phyloP scores from a whole-genome alignment of 2,888 invertebrate species.

The Cryptus armator region DNA sequence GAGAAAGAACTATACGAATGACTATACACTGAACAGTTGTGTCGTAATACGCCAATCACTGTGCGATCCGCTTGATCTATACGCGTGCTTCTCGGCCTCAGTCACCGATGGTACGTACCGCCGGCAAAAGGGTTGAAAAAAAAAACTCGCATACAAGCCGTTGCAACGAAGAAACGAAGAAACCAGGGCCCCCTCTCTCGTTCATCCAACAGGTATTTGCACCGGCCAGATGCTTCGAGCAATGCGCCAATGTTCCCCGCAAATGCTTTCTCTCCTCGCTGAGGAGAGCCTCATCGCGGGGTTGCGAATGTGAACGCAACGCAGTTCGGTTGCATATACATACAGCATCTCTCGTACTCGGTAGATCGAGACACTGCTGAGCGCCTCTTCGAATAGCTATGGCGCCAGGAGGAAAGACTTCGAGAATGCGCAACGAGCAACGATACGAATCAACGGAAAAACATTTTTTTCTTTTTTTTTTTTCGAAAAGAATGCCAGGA shows the following conservation, averaged over 20 bases:
- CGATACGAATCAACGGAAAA: conserved; percentile 54
- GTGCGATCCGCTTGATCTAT: background rate
- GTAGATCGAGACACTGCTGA: conserved; percentile 30
- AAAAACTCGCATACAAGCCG: conserved; percentile 48
- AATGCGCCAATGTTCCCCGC: conserved; percentile 60
- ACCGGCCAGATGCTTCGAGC: conserved; percentile 75
- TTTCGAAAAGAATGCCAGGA: conserved; percentile 4
- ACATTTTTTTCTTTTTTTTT: conserved; percentile 32
- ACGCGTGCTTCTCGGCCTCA: conserved; percentile 7
- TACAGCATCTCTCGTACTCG: conserved; percentile 22
- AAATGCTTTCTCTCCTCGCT: conserved; percentile 33
- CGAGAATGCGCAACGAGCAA: conserved; percentile 72
- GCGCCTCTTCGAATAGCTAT: conserved; percentile 49
- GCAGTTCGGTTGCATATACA: conserved; percentile 29
- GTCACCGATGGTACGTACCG: conserved; percentile 1
- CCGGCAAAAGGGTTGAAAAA: conserved; percentile 20
- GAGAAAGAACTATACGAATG: background rate
- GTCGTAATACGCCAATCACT: conserved; percentile 7
- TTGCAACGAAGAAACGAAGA: conserved; percentile 32
- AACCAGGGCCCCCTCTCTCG: conserved; percentile 53
- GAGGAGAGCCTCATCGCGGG: conserved; percentile 4
- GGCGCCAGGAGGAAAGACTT: conserved; percentile 70
- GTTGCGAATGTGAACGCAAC: background rate
- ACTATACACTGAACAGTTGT: background rate
- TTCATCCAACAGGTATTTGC: conserved; percentile 72